Base-by-base conservation (phyloP, 2,113 vertebrate genomes). In the Fulica atra region DNA sequence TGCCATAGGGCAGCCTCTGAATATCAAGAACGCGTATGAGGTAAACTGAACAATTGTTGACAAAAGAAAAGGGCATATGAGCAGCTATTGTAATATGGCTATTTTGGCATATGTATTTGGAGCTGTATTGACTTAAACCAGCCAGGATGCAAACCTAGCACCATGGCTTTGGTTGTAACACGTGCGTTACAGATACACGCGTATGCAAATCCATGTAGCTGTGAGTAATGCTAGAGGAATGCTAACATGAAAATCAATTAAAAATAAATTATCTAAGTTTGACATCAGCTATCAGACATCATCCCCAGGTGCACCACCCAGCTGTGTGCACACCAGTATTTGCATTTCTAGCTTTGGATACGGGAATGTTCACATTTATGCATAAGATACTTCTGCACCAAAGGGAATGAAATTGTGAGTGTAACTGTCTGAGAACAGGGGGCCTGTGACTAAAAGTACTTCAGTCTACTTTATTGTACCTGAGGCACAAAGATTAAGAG, bases 11-110 rank as follows among this genome's bases (percentile, higher is more conserved):
- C 98, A 99, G 81, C 99, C 98, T 16, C 98, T 99, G 88, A 99
- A 99, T 95, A 99, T 99, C 97, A 99, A 98, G 96, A 98, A 99
- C 31, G 99, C 99, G 0, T 99, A 99, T 33, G 98, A 99, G 99
- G 99, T 99, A 96, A 97, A 54, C 13, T 12, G 35, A 88, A 25
- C 13, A 36, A 1, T 40, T 72, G 19, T 57, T 74, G 50, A 23
- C 23, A 66, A 28, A 51, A 59, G 13, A 31, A 51, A 21, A 16
- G 26, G 28, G 9, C 6, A 0, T 19, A 2, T 63, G 14, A 25
- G 48, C 48, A 76, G 31, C 60, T 81, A 24, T 21, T 81, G 48
- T n/a, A 54, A 59, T 63, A 7, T 15, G 68, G 20, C 17, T 14
- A 20, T 26, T 88, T 69, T 54, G 57, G 12, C 42, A 4, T 26